phyloP scores from a whole-genome alignment of 2,888 invertebrate species.

The Chaetoderma sp. region DNA sequence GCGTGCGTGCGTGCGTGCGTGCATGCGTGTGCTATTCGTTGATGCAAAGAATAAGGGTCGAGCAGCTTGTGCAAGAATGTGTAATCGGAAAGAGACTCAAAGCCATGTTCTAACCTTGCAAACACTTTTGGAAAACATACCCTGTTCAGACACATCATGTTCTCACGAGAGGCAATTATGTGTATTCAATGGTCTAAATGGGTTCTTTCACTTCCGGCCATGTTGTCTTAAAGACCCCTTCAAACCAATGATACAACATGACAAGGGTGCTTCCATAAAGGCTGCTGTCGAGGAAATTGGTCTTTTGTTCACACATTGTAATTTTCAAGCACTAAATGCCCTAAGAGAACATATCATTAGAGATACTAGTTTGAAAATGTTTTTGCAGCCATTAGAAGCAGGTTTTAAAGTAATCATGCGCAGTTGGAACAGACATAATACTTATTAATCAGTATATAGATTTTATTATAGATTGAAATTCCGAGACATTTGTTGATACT shows the following conservation, averaged over 20 bases:
- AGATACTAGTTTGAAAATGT: not conserved
- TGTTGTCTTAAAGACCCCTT: not conserved
- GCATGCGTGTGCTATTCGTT: conserved; percentile 1
- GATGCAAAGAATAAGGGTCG: conserved; percentile 9
- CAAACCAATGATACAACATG: conserved; percentile 17
- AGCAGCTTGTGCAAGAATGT: not conserved
- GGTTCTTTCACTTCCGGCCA: not conserved
- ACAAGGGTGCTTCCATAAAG: conserved; percentile 7
- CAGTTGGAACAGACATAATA: not conserved
- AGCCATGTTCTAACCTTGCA: conserved; percentile 6
- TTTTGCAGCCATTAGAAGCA: conserved; percentile 15
- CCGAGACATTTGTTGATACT: not conserved
- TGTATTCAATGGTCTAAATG: conserved; percentile 14
- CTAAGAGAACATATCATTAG: conserved; percentile 2
- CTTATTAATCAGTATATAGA: not conserved
- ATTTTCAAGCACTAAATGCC: conserved; percentile 16
- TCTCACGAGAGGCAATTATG: not conserved
- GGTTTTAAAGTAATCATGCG: conserved; percentile 15
- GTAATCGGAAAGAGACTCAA: not conserved
- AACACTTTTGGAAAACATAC: conserved; percentile 4
- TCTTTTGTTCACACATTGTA: conserved; percentile 3
- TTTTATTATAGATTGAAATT: conserved; percentile 4
- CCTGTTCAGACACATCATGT: conserved; percentile 4
- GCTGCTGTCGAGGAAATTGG: not conserved
- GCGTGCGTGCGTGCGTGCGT: not conserved